phyloP scores from a whole-genome alignment of 1,140 invertebrate genomes.

The Metopolophium dirhodum region DNA sequence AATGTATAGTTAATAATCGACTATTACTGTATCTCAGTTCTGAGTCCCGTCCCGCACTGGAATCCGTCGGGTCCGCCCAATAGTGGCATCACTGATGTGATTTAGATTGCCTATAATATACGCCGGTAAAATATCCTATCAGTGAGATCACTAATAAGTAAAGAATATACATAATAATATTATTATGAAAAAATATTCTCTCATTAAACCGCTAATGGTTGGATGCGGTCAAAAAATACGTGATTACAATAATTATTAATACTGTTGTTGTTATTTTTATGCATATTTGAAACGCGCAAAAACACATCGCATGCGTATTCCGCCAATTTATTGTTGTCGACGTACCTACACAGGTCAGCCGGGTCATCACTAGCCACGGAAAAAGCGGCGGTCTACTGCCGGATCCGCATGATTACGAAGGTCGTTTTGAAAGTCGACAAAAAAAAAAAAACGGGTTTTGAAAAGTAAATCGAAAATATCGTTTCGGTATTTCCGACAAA shows the following conservation, averaged over 20 bases:
- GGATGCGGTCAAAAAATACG: background rate
- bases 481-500: background rate
- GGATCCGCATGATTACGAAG: background rate
- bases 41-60: background rate
- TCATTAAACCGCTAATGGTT: background rate
- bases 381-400: background rate
- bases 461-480: background rate
- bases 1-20: background rate
- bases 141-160: background rate
- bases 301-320: background rate
- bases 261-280: background rate
- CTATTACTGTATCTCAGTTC: background rate
- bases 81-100: background rate
- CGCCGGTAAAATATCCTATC: background rate
- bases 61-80: accelerated
- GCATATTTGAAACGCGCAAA: background rate
- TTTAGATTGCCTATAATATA: background rate
- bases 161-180: background rate
- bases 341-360: background rate
- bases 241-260: background rate
- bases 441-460: background rate
- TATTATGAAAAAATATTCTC: background rate
- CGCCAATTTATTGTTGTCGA: background rate
- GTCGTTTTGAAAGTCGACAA: background rate
- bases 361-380: background rate